Evolutionary conservation across 1,140 invertebrate genomes (phyloP).

Genomic region (Bombus huntii): DNA sequence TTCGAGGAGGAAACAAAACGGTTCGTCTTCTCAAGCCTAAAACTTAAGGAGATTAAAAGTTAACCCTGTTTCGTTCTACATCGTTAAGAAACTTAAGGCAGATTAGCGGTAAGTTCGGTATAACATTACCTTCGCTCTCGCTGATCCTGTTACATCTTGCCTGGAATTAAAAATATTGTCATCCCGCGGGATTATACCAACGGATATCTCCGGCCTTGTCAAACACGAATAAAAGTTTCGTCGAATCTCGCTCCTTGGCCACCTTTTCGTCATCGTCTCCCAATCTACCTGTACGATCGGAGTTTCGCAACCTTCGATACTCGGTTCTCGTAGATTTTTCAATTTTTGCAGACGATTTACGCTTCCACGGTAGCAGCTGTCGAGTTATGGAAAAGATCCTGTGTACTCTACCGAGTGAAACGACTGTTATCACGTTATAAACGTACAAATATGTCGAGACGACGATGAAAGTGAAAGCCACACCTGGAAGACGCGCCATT

Average conservation of each 20-base stretch:
- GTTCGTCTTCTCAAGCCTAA: slow-evolving; percentile 67
- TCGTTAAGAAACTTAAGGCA: slow-evolving; percentile 71
- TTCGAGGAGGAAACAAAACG: slow-evolving; percentile 74
- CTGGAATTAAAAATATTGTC: slow-evolving; percentile 81
- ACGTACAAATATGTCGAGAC: too few relatives aligned
- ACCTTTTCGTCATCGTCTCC: not conserved
- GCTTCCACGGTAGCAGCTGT: too few relatives aligned
- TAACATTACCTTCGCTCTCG: slow-evolving; percentile 76
- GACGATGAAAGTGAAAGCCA: too few relatives aligned
- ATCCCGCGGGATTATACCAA: slow-evolving; percentile 74
- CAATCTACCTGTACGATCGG: rapidly evolving
- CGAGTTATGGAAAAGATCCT: too few relatives aligned
- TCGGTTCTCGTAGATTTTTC: too few relatives aligned
- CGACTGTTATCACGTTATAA: too few relatives aligned
- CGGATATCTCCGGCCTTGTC: slow-evolving; percentile 74
- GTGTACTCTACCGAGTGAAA: too few relatives aligned
- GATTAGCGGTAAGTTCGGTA: slow-evolving; percentile 76
- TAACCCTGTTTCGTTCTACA: slow-evolving; percentile 68
- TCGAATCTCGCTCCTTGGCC: slow-evolving; percentile 37
- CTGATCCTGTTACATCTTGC: slow-evolving; percentile 80
- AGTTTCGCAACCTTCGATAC: too few relatives aligned
- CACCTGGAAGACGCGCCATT: too few relatives aligned
- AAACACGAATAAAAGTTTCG: slow-evolving; percentile 75
- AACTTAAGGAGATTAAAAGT: slow-evolving; percentile 80
- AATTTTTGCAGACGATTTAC: too few relatives aligned